phyloP scores from a whole-genome alignment of 2,888 invertebrate genomes.

The Lamellibrachia columna region DNA sequence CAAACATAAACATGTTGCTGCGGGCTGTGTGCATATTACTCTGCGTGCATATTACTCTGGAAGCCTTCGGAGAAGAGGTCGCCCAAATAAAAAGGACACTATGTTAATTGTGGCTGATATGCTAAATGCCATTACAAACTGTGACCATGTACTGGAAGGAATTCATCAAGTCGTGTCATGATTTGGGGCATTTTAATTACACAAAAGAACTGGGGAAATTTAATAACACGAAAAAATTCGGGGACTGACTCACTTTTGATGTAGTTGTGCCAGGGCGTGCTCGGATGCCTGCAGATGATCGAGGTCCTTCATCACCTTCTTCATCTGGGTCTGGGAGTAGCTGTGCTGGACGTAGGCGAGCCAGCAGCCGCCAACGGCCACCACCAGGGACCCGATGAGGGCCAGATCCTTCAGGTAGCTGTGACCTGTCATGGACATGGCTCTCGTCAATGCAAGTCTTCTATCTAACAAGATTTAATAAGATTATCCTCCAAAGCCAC shows the following conservation, averaged over 20 bases:
- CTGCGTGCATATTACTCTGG: too few relatives aligned
- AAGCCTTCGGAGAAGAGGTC: too few relatives aligned
- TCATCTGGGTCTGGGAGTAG: conserved; percentile 83
- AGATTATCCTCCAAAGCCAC: too few relatives aligned
- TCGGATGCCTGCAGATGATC: conserved; percentile 77
- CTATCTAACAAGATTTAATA: too few relatives aligned
- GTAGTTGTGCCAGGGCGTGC: conserved; percentile 75
- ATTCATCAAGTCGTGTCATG: too few relatives aligned
- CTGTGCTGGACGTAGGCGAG: conserved; percentile 91
- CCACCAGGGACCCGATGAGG: conserved; percentile 82
- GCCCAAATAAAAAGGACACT: too few relatives aligned
- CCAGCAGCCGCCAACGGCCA: conserved; percentile 89
- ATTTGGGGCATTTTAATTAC: too few relatives aligned
- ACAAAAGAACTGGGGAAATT: too few relatives aligned
- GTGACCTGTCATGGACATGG: conserved; percentile 73
- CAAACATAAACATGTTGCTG: not conserved
- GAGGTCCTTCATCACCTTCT: conserved; percentile 80
- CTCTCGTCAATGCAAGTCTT: not conserved
- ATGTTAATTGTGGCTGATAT: too few relatives aligned
- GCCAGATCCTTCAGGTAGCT: conserved; percentile 89
- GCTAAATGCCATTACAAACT: too few relatives aligned
- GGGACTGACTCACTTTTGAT: not conserved
- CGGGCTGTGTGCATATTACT: not conserved
- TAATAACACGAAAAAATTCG: too few relatives aligned
- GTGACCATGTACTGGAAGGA: too few relatives aligned